These are phyloP conservation scores for Tipula helvola DNA, from an alignment of 2,888 invertebrate species.

Conservation along the genomic window DNA sequence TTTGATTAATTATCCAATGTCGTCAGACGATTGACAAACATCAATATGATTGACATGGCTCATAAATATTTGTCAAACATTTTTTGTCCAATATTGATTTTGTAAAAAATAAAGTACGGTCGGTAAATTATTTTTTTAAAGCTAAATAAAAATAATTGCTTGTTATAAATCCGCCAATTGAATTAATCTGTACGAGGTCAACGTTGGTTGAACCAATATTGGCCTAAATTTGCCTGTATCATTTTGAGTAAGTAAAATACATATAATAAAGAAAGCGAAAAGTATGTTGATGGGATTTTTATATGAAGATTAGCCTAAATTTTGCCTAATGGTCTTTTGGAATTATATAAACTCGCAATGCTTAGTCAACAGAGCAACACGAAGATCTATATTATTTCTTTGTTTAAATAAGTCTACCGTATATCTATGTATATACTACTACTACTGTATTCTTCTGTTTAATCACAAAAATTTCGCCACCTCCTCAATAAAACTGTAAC, in stretches of 20 bases:
- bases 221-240: not conserved
- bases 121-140: too few species aligned
- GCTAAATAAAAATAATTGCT: too few species aligned
- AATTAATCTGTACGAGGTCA: too few species aligned
- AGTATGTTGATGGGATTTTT: not conserved
- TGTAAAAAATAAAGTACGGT: too few species aligned
- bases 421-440: not conserved
- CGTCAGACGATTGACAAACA: too few species aligned
- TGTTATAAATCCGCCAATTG: too few species aligned
- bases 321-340: not conserved
- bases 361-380: not conserved
- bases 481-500: not conserved
- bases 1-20: too few species aligned
- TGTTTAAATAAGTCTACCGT: not conserved
- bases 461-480: not conserved
- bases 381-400: not conserved
- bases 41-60: too few species aligned
- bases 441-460: not conserved
- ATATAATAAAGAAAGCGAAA: not conserved
- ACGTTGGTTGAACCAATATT: too few species aligned
- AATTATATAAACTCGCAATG: not conserved
- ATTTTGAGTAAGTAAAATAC: not conserved
- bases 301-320: not conserved
- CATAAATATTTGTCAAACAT: too few species aligned
- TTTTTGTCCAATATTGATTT: too few species aligned